phyloP scores from a whole-genome alignment of 2,113 vertebrate genomes.

The Alouatta palliata region DNA sequence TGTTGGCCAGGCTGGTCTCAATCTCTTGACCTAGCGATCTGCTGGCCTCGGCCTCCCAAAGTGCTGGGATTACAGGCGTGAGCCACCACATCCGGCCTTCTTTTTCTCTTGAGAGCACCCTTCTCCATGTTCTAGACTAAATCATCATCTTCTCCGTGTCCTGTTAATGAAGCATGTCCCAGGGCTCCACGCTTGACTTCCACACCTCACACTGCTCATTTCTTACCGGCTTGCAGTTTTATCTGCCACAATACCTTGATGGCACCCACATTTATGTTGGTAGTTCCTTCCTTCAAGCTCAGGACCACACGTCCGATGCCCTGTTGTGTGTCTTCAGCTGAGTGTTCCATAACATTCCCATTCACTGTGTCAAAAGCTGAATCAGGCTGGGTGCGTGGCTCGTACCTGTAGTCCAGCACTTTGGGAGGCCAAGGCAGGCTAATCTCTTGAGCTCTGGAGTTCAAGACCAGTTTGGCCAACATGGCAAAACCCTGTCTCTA shows the following conservation, averaged over 20 bases:
- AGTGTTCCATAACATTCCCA: accelerated
- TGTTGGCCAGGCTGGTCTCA: no score
- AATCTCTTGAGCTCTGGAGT: neutral
- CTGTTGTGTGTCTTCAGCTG: neutral
- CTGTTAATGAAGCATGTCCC: neutral
- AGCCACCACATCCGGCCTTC: no score
- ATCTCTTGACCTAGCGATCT: no score
- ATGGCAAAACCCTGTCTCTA: no score
- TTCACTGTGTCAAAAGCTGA: neutral
- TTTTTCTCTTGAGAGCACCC: neutral
- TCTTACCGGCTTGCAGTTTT: neutral
- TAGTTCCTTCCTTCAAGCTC: neutral
- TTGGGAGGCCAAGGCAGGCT: neutral
- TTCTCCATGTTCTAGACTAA: neutral
- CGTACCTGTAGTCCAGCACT: neutral
- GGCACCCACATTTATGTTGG: neutral
- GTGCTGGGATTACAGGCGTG: no score
- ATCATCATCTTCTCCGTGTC: neutral
- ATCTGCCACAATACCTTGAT: neutral
- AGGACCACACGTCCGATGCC: neutral
- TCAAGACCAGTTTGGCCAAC: no score
- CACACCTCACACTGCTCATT: neutral
- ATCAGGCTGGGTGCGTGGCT: neutral
- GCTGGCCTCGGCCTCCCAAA: no score
- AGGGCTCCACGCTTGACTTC: neutral